Evolutionary conservation across 2,888 invertebrate species (phyloP), one percentile per base, ranked within the genome.

Genomic region (Acleris emargana): DNA sequence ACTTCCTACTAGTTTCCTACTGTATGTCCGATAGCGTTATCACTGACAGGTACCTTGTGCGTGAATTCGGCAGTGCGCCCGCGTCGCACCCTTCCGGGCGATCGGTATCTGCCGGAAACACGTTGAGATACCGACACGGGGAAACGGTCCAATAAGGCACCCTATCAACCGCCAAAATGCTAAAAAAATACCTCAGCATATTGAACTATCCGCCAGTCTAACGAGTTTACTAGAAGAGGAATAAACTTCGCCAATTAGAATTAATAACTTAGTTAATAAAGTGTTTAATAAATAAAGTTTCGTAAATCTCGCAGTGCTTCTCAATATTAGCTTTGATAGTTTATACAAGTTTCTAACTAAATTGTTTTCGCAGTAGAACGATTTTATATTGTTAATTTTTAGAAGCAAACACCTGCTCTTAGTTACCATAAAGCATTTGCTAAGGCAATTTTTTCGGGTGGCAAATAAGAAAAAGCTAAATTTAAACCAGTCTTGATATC

Each of bases 21-120:
- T 18, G 25, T 51, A 42, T 20, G 13, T 42, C 42, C 38, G 25
- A 58, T 58, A 50, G 45, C 18, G 42, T 52, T 52, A 50, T 38
- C 38, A 38, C 38, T 42, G 25, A 47, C 60, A 66, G 51, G 60
- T 51, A 55, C n/a, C n/a, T n/a, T n/a, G 55, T 20, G 49, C 45
- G 25, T 57, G 32, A 59, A 60, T 52, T 66, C 55, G 60, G 57
- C 51, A 66, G 60, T 57, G 47, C n/a, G n/a, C 25, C 61, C 60
- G 47, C 60, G 60, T 66, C 60, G 11, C 25, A 16, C 11, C 18
- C 64, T 55, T 57, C 66, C 66, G 66, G 60, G 5, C 47, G 66
- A 61, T 66, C 18, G 51, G 55, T 61, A 66, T 66, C 66, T 43
- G 17, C 66, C 50, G 66, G 66, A 66, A 61, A 57, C 66, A 66